These are phyloP conservation scores for Sinocyclocheilus anophthalmus DNA, from an alignment of 2,113 vertebrate genomes.

Conservation along the genomic window DNA sequence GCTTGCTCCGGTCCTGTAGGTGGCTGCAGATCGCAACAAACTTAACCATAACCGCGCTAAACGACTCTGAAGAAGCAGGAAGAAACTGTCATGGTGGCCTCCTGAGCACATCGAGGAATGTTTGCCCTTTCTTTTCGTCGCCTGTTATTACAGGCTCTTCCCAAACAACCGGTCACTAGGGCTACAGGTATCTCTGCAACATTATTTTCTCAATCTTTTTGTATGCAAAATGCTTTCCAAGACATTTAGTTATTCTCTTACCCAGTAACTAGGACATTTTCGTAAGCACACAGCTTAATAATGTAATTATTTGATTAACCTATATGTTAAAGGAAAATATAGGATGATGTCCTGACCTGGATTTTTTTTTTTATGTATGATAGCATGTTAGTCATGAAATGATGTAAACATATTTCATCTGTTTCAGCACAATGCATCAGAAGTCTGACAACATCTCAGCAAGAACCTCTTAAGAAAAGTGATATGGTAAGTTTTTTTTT, in stretches of 20 bases:
- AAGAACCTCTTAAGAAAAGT: constrained; percentile 36
- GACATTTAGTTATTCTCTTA: background rate
- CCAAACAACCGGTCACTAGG: constrained; percentile 1
- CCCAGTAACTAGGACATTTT: background rate
- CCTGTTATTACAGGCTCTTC: constrained; percentile 11
- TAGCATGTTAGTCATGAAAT: background rate
- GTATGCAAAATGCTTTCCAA: background rate
- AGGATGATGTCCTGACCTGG: too few species aligned
- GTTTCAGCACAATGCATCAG: constrained; percentile 58
- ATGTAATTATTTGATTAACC: background rate
- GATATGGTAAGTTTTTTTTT: constrained; percentile 54
- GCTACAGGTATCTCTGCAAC: constrained; percentile 40
- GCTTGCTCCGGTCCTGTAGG: constrained; percentile 6
- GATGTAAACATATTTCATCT: background rate
- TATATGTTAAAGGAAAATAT: background rate
- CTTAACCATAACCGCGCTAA: too few species aligned
- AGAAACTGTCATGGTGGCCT: constrained; percentile 35
- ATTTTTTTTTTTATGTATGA: too few species aligned
- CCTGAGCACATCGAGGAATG: constrained; percentile 24
- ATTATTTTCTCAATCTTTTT: background rate
- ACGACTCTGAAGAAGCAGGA: background rate
- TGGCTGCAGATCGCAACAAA: background rate
- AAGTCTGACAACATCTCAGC: constrained; percentile 41
- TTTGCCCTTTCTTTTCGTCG: constrained; percentile 32
- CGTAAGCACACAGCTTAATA: background rate